Conservation (phyloP, 2,797 vertebrate genomes). For the Epinephelus malabaricus region DNA sequence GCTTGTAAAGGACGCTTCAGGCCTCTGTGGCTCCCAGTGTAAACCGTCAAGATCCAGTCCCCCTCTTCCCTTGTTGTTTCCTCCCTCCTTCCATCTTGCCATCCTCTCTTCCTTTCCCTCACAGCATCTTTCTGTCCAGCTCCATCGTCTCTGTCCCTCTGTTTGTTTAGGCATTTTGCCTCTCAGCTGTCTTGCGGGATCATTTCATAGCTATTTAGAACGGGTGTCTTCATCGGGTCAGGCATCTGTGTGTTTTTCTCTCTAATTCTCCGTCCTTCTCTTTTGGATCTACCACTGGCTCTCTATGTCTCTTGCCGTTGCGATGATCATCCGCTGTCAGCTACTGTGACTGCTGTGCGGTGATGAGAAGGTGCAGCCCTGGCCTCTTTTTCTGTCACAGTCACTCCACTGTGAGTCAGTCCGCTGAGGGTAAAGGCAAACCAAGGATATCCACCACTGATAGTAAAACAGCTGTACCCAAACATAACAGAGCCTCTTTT, state of each 20-base stretch:
- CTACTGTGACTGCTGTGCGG: constrained; percentile 1
- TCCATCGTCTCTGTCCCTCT: background rate
- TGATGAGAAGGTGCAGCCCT: constrained; percentile 37
- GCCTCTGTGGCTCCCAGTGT: constrained; percentile 62
- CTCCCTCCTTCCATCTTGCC: constrained; percentile 4
- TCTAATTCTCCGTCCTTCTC: constrained; percentile 12
- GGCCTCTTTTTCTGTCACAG: constrained; percentile 47
- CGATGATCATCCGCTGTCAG: constrained; percentile 24
- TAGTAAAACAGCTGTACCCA: background rate
- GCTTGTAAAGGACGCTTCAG: constrained; percentile 72
- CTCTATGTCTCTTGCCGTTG: background rate
- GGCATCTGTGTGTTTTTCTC: constrained; percentile 28
- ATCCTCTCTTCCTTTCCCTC: constrained; percentile 15
- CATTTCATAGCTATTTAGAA: constrained; percentile 46
- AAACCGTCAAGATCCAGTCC: constrained; percentile 40
- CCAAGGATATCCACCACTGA: constrained; percentile 42
- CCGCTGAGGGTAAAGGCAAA: constrained; percentile 58
- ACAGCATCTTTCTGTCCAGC: constrained; percentile 36
- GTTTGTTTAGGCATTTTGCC: constrained; percentile 34
- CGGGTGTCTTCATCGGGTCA: constrained; percentile 27
- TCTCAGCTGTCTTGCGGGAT: constrained; percentile 26
- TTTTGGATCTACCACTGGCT: background rate
- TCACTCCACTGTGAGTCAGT: constrained; percentile 47
- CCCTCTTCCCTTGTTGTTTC: constrained; percentile 3
- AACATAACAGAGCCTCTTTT: background rate